These are phyloP conservation scores for Lampropteryx suffumata DNA, from an alignment of 2,888 invertebrate genomes.

Conservation along the genomic window DNA sequence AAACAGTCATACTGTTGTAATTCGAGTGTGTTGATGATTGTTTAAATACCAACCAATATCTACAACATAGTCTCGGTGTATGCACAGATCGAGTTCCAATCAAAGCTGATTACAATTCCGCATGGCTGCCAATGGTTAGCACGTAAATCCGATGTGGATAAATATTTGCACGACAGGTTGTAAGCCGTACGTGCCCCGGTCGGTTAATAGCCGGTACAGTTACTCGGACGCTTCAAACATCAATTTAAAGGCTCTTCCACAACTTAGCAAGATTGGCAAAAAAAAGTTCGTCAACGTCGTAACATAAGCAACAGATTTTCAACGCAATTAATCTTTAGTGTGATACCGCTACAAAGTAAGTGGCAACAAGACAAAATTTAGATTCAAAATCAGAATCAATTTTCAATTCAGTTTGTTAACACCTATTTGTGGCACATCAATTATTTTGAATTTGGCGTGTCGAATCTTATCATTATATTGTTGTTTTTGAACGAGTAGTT, in stretches of 20 bases:
- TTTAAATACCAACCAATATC: constrained; percentile 6
- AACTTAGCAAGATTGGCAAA: neutral
- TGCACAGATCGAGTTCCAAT: constrained; percentile 52
- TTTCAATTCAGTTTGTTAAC: too few relatives aligned
- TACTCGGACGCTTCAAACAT: constrained; percentile 61
- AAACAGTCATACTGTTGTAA: too few relatives aligned
- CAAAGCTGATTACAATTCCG: constrained; percentile 77
- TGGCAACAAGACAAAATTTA: too few relatives aligned
- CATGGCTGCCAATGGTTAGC: constrained; percentile 69
- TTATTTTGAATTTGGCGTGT: too few relatives aligned
- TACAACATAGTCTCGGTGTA: constrained; percentile 22
- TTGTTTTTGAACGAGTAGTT: too few relatives aligned
- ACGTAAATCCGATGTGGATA: constrained; percentile 78
- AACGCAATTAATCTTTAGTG: too few relatives aligned
- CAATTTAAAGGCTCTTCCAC: constrained; percentile 35
- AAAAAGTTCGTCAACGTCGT: too few relatives aligned
- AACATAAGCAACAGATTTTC: too few relatives aligned
- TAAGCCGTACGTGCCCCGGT: constrained; percentile 69
- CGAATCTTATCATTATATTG: too few relatives aligned
- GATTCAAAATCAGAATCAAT: too few relatives aligned
- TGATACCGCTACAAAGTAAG: too few relatives aligned
- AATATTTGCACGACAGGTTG: constrained; percentile 80
- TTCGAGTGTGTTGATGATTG: neutral
- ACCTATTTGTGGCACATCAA: too few relatives aligned
- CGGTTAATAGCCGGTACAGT: constrained; percentile 66